phyloP scores from a whole-genome alignment of 2,888 invertebrate genomes.

The Brachypterus glaber region DNA sequence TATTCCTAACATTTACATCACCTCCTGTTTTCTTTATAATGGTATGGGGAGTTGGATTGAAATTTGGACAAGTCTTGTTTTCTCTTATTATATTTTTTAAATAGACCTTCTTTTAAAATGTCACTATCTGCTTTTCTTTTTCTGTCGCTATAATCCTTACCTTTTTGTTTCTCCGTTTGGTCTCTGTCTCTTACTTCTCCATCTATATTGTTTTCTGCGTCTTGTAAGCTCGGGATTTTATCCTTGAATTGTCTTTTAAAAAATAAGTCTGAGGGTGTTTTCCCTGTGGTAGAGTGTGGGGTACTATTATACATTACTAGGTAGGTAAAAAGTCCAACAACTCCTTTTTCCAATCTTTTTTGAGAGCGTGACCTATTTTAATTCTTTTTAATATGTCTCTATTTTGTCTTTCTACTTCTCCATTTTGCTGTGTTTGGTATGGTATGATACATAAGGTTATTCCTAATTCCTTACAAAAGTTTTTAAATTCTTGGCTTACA shows the following conservation, averaged over 20 bases:
- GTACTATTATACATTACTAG: slow-evolving; percentile 22
- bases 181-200: slow-evolving; percentile 4
- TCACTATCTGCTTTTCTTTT: neutral
- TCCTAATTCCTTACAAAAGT: slow-evolving; percentile 12
- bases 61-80: neutral
- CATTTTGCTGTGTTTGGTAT: slow-evolving; percentile 21
- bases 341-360: slow-evolving; percentile 19
- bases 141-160: neutral
- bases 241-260: slow-evolving; percentile 19
- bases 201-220: slow-evolving; percentile 7
- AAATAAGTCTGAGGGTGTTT: slow-evolving; percentile 22
- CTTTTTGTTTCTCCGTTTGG: neutral
- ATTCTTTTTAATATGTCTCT: slow-evolving; percentile 15
- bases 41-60: neutral
- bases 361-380: slow-evolving; percentile 11
- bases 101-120: neutral
- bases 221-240: slow-evolving; percentile 18
- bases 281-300: slow-evolving; percentile 25
- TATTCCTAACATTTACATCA: neutral
- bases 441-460: slow-evolving; percentile 18
- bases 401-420: slow-evolving; percentile 22
- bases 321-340: slow-evolving; percentile 19
- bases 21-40: neutral
- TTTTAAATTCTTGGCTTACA: slow-evolving; percentile 16
- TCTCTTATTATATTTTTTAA: neutral